Evolutionary conservation across 2,113 vertebrate genomes (phyloP), one percentile per base, ranked within the genome.

Genomic region (Heterotilapia buettikoferi): DNA sequence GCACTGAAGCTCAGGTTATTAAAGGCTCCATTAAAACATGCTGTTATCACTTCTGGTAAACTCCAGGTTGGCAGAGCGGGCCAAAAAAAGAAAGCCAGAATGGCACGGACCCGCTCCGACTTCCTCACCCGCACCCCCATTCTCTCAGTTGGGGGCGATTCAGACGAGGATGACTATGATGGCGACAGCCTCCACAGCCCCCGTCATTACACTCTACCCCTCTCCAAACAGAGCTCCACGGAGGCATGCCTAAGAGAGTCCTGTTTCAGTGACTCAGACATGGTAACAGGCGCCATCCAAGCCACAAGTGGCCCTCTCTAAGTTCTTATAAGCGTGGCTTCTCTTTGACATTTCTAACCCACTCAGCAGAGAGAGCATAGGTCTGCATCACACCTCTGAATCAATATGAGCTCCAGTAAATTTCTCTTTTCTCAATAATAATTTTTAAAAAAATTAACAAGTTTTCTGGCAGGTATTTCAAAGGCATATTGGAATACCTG

Each of bases 191-290:
- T 97, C 97, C 95, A 95, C 96, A 96, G 97, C 97, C 97, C 97
- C 91, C 97, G 96, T 95, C 95, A 95, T 90, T 92, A 80, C 91
- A 87, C 83, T 7, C 96, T 97, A 88, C 96, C 97, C 96, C 96
- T 97, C 88, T 94, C 96, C 89, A 97, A 97, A 95, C 96, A 92
- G 80, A 97, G 96, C 95, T 95, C 97, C 84, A 61, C 83, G 56
- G 96, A 96, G 92, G 96, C 96, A 94, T 96, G 96, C 92, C 95
- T 97, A 93, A 96, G 96, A 93, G 97, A 97, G 96, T 97, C 98
- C 95, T 99, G 97, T 98, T 98, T 99, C 97, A 99, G 98, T 98
- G 99, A 99, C 98, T 99, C 98, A 78, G 98, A 99, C 97, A 99
- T 99, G 99, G 99, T 99, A 99, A 99, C 88, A 9, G 93, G 93